phyloP scores from a whole-genome alignment of 2,113 vertebrate genomes.

The Gopherus evgoodei region DNA sequence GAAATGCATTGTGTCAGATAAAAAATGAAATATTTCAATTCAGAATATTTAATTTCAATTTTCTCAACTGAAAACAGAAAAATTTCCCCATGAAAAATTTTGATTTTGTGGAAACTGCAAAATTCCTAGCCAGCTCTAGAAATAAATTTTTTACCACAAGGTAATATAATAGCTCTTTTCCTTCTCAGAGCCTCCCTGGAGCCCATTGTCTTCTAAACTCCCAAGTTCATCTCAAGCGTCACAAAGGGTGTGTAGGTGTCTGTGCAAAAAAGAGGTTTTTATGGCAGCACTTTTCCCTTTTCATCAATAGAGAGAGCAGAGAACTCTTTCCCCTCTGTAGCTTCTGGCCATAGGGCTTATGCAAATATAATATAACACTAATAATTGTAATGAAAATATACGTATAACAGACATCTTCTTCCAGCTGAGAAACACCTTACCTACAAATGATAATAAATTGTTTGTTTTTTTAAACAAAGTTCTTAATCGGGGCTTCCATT shows the following conservation, averaged over 20 bases:
- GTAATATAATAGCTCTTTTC: not conserved
- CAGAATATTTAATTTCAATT: not conserved
- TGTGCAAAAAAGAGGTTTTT: not conserved
- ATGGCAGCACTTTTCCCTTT: not conserved
- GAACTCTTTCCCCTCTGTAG: not conserved
- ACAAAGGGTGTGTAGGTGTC: accelerated
- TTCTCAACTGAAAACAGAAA: not conserved
- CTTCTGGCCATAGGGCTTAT: not conserved
- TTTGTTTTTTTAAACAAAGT: not conserved
- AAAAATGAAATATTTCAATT: not conserved
- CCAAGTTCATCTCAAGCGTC: too few relatives aligned
- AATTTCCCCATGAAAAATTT: not conserved
- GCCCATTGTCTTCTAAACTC: not conserved
- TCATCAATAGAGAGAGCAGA: not conserved
- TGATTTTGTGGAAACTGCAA: not conserved
- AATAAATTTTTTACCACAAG: not conserved
- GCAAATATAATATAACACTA: not conserved
- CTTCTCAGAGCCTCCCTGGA: not conserved
- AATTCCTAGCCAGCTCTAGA: not conserved
- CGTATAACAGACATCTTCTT: not conserved
- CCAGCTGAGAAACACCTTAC: not conserved
- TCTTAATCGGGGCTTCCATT: not conserved
- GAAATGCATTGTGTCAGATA: not conserved
- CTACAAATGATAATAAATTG: not conserved
- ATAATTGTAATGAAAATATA: not conserved